Evolutionary conservation across 2,797 vertebrate genomes (phyloP), one percentile per base, ranked within the genome.

Genomic region (Psittacula echo): DNA sequence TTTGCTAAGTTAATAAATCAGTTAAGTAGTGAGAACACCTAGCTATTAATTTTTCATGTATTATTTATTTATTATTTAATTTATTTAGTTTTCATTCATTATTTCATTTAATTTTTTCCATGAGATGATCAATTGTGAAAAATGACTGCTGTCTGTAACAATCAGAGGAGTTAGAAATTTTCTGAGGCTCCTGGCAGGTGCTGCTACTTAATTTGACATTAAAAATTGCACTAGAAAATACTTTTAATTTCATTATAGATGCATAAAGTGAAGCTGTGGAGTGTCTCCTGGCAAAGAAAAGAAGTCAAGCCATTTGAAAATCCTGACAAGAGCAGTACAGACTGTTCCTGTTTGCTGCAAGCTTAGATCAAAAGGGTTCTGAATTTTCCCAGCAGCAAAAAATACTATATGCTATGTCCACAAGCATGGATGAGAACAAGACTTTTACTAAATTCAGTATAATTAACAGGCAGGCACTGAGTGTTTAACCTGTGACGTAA

Each of bases 211-310:
- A 65, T 71, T 37, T 71, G 72, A 66, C 34, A 48, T 85, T 41
- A 47, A 76, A 95, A 94, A 66, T 66, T 3, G 37, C n/a, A 12
- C 23, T 67, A 70, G 85, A 72, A 81, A 47, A 80, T 86, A 42
- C 45, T 80, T 94, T 18, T 73, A 64, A 67, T 94, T 91, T 93
- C 61, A 50, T 87, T 83, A 44, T 82, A 45, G 39, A 29, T 87
- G 30, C 41, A 76, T 74, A 48, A 64, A 30, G 9, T 51, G 70
- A 64, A 32, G 24, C 47, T 73, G n/a, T 41, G 22, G 26, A 51
- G 26, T 64, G 12, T 88, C 29, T 93, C 53, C 29, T 77, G 61
- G 30, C 81, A 85, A 74, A 85, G 30, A 74, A n/a, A 6, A 62
- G 11, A 5, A 65, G 12, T 65, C 10, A 50, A 87, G 20, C 24